These are phyloP conservation scores for Drosophila infuscata DNA, from an alignment of 2,888 invertebrate genomes.

Conservation along the genomic window DNA sequence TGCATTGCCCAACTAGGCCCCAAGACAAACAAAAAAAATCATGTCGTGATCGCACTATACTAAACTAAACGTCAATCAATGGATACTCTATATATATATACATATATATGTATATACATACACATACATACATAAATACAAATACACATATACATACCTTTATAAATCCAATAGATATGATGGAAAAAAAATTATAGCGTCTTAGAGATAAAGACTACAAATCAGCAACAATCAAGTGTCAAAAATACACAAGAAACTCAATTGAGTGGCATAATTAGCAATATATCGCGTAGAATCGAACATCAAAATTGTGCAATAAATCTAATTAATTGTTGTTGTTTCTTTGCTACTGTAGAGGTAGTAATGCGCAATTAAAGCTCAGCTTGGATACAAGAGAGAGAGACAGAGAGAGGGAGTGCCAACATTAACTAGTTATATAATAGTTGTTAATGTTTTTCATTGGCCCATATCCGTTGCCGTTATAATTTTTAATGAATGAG, in stretches of 20 bases:
- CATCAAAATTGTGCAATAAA: constrained; percentile 25
- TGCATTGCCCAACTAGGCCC: constrained; percentile 41
- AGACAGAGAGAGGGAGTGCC: not conserved
- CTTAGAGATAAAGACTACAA: constrained; percentile 13
- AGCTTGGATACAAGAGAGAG: not conserved
- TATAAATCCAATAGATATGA: constrained; percentile 11
- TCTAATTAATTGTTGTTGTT: constrained; percentile 5
- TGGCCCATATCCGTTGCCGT: constrained; percentile 25
- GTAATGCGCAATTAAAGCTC: constrained; percentile 40
- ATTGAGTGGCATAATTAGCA: constrained; percentile 9
- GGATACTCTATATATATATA: constrained; percentile 24
- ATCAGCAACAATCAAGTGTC: constrained; percentile 20
- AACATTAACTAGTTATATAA: constrained; percentile 28
- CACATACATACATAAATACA: constrained; percentile 1
- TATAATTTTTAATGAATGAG: constrained; percentile 45
- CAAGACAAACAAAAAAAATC: constrained; percentile 29
- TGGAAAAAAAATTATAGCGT: constrained; percentile 7
- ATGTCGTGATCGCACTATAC: constrained; percentile 63
- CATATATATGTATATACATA: not conserved
- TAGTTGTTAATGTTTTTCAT: constrained; percentile 11
- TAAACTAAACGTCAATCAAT: constrained; percentile 44
- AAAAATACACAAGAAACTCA: constrained; percentile 15
- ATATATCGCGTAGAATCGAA: constrained; percentile 5
- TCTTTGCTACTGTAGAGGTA: not conserved
- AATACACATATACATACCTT: not conserved